Evolutionary conservation across 2,888 invertebrate genomes (phyloP).

Genomic region (Drepana falcataria): DNA sequence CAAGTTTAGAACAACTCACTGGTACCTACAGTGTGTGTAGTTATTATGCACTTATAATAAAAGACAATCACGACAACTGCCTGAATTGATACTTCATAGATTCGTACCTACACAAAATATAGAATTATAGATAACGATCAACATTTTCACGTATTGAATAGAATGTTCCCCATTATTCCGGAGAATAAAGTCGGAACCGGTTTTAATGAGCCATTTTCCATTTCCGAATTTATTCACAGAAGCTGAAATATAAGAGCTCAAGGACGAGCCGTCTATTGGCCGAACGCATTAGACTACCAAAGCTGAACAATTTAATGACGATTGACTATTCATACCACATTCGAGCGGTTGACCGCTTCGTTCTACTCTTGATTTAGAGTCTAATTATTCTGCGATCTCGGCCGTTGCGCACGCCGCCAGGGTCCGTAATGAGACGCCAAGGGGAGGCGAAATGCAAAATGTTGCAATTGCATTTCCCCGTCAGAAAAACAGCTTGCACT

Average conservation of each 20-base stretch:
- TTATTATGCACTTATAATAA: too few relatives aligned
- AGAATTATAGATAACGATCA: neutral
- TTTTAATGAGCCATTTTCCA: neutral
- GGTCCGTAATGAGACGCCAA: slow-evolving; percentile 61
- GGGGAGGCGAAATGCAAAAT: slow-evolving; percentile 64
- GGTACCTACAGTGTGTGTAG: too few relatives aligned
- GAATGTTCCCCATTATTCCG: neutral
- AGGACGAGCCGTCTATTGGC: slow-evolving; percentile 28
- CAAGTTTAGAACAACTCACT: too few relatives aligned
- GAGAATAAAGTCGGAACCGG: neutral
- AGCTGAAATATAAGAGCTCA: neutral
- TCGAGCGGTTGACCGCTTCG: slow-evolving; percentile 71
- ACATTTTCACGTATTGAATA: neutral
- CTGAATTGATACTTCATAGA: too few relatives aligned
- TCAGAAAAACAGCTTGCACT: slow-evolving; percentile 77
- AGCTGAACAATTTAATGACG: slow-evolving; percentile 76
- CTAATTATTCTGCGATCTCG: slow-evolving; percentile 75
- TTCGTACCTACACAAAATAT: neutral
- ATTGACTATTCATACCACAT: slow-evolving; percentile 77
- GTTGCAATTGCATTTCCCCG: slow-evolving; percentile 72
- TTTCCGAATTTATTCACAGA: neutral
- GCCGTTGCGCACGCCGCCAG: slow-evolving; percentile 60
- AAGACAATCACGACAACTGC: too few relatives aligned
- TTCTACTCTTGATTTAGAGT: slow-evolving; percentile 73
- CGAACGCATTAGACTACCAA: slow-evolving; percentile 70